Evolutionary conservation across 2,113 vertebrate genomes (phyloP).

Genomic region (Xenopus laevis): DNA sequence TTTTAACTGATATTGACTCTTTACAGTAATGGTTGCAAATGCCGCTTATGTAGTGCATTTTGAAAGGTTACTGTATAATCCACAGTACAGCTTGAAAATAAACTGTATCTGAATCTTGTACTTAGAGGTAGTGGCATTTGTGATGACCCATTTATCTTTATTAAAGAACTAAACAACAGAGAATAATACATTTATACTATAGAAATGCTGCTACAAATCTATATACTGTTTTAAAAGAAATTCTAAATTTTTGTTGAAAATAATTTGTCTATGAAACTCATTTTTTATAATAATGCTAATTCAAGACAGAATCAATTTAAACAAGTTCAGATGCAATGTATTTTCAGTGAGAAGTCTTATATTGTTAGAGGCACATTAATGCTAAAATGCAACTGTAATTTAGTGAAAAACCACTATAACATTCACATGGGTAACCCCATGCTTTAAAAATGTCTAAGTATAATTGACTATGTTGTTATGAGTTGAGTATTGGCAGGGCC

Average conservation of each 20-base stretch:
- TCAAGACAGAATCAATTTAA: not conserved
- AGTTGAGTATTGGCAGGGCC: too few species aligned
- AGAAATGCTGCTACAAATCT: too few species aligned
- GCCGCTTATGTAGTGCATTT: conserved; percentile 10
- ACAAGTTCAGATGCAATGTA: conserved; percentile 2
- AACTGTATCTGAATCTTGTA: conserved; percentile 6
- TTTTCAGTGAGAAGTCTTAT: not conserved
- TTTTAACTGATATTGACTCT: not conserved
- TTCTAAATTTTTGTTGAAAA: too few species aligned
- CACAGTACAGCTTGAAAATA: conserved; percentile 7
- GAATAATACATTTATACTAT: not conserved
- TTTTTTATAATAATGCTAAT: not conserved
- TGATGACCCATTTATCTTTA: not conserved
- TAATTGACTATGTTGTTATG: too few species aligned
- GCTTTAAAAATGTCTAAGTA: too few species aligned
- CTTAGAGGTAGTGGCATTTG: conserved; percentile 3
- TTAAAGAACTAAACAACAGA: not conserved
- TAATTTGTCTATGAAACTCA: not conserved
- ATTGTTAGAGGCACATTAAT: not conserved
- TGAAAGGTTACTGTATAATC: conserved; percentile 13
- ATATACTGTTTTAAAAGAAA: too few species aligned
- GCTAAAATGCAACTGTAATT: not conserved
- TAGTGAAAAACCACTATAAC: too few species aligned
- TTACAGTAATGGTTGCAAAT: not conserved
- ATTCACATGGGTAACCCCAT: too few species aligned